Conservation (phyloP, 2,113 vertebrate species). For the Lota lota region DNA sequence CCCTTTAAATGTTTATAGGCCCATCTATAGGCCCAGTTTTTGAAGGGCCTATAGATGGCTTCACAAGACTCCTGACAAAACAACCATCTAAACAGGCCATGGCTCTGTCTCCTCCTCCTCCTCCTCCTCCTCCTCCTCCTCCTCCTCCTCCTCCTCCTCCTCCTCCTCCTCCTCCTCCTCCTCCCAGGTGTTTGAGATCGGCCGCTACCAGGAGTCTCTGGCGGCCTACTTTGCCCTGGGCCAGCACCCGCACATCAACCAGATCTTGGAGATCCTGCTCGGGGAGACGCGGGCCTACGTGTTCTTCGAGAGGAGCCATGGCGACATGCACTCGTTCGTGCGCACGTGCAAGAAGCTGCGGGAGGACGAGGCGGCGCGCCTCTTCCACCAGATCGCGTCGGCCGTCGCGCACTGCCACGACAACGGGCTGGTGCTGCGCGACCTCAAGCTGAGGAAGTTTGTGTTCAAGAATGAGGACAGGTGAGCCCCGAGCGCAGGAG, state of each 20-base stretch:
- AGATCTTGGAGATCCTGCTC: slow-evolving; percentile 95
- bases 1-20: neutral
- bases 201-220: slow-evolving; percentile 95
- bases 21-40: neutral
- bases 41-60: neutral
- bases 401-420: slow-evolving; percentile 98
- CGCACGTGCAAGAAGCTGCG: slow-evolving; percentile 97
- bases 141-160: neutral
- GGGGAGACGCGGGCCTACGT: slow-evolving; percentile 95
- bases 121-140: neutral
- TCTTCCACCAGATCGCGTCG: slow-evolving; percentile 96
- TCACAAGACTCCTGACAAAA: too few relatives aligned
- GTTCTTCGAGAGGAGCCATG: slow-evolving; percentile 96
- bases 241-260: slow-evolving; percentile 95
- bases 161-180: neutral
- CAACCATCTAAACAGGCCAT: neutral
- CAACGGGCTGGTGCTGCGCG: slow-evolving; percentile 93
- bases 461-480: slow-evolving; percentile 97
- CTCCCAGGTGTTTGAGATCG: slow-evolving; percentile 89
- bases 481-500: slow-evolving; percentile 76
- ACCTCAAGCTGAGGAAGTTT: slow-evolving; percentile 97
- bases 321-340: slow-evolving; percentile 98
- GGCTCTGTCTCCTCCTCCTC: neutral
- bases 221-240: slow-evolving; percentile 95
- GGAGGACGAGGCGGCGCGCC: slow-evolving; percentile 94